Base-by-base conservation (phyloP, 2,888 invertebrate species). In the Lycia hirtaria region DNA sequence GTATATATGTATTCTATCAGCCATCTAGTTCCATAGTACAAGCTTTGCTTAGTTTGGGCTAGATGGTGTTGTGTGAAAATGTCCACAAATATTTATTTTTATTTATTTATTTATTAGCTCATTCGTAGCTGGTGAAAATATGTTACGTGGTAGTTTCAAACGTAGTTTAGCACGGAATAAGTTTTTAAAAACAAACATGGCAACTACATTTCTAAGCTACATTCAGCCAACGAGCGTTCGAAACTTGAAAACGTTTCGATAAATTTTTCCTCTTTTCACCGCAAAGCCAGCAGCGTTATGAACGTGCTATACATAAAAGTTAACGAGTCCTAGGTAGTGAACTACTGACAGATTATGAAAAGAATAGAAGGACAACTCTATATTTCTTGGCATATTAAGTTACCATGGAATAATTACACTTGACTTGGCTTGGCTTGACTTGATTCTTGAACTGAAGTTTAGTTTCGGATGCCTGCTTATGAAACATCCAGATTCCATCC, bases 231-330 rank as follows among this genome's bases (percentile, higher is more conserved):
- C 20, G 3, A 14, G 35, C 35, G 47, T 47, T 35, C 24, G 24
- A 47, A 47, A 47, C 47, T 47, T 47, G 33, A 47, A 47, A 47
- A 22, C 35, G 47, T 47, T 47, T 4, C 24, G 35, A 47, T 47
- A 47, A 47, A 37, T 47, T 30, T 28, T 44, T 35, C 47, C 32
- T 35, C 47, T 47, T 45, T 47, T 47, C 32, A 47, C 24, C 47
- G 47, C 47, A 15, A 24, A 38, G 40, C 20, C 38, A 30, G 30
- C 49, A 50, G 40, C 28, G 20, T 38, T 50, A 49, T 38, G 40
- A 50, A 40, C 49, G 49, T 24, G 47, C 49, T 20, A 49, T 28
- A 40, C 50, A 50, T 40, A 50, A 40, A 32, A 40, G 40, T 41
- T 50, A 41, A 32, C 40, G 50, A 22, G 40, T 32, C 14, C 15